These are phyloP conservation scores for Cataglyphis altisquamis DNA, from an alignment of 2,888 invertebrate genomes.

Conservation along the genomic window DNA sequence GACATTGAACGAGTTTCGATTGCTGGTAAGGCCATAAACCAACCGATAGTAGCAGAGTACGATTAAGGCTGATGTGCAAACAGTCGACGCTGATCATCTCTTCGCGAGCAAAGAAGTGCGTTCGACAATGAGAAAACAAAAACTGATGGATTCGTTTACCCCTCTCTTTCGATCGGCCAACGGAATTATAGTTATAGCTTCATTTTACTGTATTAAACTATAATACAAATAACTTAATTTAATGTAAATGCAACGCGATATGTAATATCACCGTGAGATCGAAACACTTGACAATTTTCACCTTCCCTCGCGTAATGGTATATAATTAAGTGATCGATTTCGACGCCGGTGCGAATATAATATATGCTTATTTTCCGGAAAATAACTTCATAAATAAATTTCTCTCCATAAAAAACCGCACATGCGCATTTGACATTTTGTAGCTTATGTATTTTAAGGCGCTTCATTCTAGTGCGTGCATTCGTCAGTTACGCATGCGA, in stretches of 20 bases:
- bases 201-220: neutral
- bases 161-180: neutral
- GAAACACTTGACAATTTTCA: neutral
- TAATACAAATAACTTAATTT: neutral
- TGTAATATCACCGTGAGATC: neutral
- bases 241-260: neutral
- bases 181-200: neutral
- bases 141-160: no score
- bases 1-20: neutral
- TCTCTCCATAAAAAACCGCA: neutral
- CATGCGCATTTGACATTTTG: neutral
- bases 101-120: neutral
- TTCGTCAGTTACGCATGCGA: neutral
- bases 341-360: neutral
- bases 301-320: neutral
- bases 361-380: constrained; percentile 17
- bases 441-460: neutral
- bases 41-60: neutral
- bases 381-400: no score
- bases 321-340: neutral
- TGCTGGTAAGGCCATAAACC: constrained; percentile 31
- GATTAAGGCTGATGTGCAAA: neutral
- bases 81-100: constrained; percentile 1
- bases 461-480: neutral
- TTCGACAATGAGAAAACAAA: neutral